Evolutionary conservation across 1,140 invertebrate species (phyloP), one percentile per base, ranked within the genome.

Genomic region (Drosophila varians): DNA sequence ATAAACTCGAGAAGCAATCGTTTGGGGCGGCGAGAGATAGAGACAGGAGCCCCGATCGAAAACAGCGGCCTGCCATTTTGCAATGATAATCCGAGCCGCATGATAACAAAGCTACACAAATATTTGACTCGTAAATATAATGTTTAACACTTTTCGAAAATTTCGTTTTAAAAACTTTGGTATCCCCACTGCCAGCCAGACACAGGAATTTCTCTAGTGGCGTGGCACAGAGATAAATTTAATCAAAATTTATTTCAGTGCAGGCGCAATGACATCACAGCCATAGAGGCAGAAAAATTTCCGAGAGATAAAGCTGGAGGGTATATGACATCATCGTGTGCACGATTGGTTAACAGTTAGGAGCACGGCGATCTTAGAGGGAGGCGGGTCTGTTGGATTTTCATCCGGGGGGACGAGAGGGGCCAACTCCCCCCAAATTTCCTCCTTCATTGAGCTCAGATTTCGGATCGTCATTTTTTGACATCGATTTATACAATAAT

Each of bases 311-410:
- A 18, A 42, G n/a, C 45, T 58, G 43, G 58, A 7, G 42, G 62
- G 43, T 3, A 62, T 83, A 87, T 86, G 82, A 86, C 82, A 86
- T 86, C 82, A 86, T 82, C 82, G 77, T 87, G 82, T 87, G 77
- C 82, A 86, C 82, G 82, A 87, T 86, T 86, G 77, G 82, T 87
- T 86, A 87, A 86, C 82, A 86, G 82, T 87, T 87, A 87, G 77
- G 54, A 64, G 56, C 74, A 66, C 64, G 73, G 66, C 69, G 82
- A 80, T 74, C 82, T 11, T 18, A 7, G 40, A 18, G 45, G 23
- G 49, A 4, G 8, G 38, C 11, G 6, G 8, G 52, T 8, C 14
- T 40, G 18, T 49, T 1, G 4, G 38, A n/a, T 2, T 8, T 40
- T 7, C 12, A n/a, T 11, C 2, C 36, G 12, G 38, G 7, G 38